phyloP scores from a whole-genome alignment of 2,888 invertebrate species.

The Eilema sororculum region DNA sequence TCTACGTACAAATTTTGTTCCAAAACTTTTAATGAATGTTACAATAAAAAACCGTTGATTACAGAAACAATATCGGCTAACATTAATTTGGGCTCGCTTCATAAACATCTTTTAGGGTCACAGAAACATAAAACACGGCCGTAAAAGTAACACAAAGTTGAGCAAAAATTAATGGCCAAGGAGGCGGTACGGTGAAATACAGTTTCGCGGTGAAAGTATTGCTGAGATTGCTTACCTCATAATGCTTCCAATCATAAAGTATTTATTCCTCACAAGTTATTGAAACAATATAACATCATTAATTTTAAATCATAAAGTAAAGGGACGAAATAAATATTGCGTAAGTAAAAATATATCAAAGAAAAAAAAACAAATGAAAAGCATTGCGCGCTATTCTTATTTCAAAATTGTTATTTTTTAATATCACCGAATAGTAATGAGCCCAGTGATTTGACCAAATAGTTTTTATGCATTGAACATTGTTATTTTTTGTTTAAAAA shows the following conservation, averaged over 20 bases:
- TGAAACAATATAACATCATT: not conserved
- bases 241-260: not conserved
- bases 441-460: not conserved
- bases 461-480: not conserved
- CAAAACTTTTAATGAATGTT: slow-evolving; percentile 48
- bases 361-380: not conserved
- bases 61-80: slow-evolving; percentile 55
- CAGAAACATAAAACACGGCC: slow-evolving; percentile 64
- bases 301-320: not conserved
- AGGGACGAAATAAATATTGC: not conserved
- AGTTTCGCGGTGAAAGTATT: slow-evolving; percentile 7
- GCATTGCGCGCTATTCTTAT: not conserved
- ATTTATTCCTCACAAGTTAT: not conserved
- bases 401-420: not conserved
- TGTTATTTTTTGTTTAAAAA: not conserved
- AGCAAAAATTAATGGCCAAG: slow-evolving; percentile 63
- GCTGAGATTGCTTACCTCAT: not conserved
- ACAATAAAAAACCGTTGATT: slow-evolving; percentile 50
- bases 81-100: slow-evolving; percentile 62
- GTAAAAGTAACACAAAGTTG: slow-evolving; percentile 67
- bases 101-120: slow-evolving; percentile 66
- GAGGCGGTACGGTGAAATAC: slow-evolving; percentile 23
- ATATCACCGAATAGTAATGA: not conserved
- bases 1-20: slow-evolving; percentile 23
- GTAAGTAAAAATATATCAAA: not conserved